Evolutionary conservation across 2,113 vertebrate genomes (phyloP).

Genomic region (Myrmecophaga tridactyla): DNA sequence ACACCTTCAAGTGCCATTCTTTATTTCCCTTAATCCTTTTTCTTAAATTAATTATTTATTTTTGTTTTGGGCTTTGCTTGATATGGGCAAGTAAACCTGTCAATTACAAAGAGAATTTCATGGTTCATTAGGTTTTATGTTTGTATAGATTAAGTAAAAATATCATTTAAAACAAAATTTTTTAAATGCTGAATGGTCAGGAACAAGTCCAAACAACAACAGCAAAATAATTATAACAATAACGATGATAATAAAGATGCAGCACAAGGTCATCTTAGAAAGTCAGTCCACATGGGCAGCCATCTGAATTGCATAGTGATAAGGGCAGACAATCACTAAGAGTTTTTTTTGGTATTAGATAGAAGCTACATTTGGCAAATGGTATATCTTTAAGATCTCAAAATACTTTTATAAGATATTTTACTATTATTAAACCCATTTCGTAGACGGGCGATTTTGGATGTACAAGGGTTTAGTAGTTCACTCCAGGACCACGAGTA

Average conservation of each 20-base stretch:
- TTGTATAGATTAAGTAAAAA: background rate
- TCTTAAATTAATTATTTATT: background rate
- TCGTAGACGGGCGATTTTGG: background rate
- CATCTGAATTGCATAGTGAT: background rate
- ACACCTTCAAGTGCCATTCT: background rate
- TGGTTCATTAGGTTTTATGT: background rate
- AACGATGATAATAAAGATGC: background rate
- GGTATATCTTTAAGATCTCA: background rate
- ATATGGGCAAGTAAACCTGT: background rate
- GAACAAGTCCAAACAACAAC: background rate
- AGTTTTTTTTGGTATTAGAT: background rate
- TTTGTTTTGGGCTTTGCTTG: background rate
- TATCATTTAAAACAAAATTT: background rate
- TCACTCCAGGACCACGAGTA: too few species aligned
- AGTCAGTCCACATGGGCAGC: background rate
- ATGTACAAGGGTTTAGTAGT: background rate
- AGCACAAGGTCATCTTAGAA: background rate
- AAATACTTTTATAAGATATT: background rate
- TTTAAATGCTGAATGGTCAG: background rate
- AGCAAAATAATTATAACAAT: background rate
- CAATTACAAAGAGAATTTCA: background rate
- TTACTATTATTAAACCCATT: background rate
- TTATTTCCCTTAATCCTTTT: background rate
- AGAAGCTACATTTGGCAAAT: background rate
- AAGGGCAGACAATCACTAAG: background rate